Evolutionary conservation across 2,113 vertebrate genomes (phyloP), one percentile per base, ranked within the genome.

Genomic region (Chionomys nivalis): DNA sequence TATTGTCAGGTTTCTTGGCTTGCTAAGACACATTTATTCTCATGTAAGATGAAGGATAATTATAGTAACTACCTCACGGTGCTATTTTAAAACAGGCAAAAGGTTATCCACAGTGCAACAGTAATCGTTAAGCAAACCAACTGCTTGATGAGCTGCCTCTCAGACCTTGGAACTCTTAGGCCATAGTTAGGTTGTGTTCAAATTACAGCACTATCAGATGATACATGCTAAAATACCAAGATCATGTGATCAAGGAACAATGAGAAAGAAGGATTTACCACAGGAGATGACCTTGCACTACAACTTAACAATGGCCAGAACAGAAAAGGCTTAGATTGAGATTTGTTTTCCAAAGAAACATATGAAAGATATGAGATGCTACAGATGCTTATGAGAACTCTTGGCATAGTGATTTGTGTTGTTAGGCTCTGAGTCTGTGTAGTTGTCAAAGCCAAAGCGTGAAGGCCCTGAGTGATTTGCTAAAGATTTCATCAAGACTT

Each of bases 51-150:
- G 76, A 93, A 14, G 23, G 17, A 66, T 61, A 90, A 94, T 31
- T 76, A 4, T 70, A 86, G 47, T 58, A 70, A 86, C 17, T 65
- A 65, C 47, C 73, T 81, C 21, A n/a, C 23, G 26, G 14, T 28
- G 10, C 63, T 81, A 36, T 82, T 93, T 92, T 81, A 77, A 89
- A 95, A 75, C 75, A 79, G 9, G 49, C 9, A 81, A 87, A 36
- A 21, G 3, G 19, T 85, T 36, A 75, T 39, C 42, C 55, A 89
- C 23, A 47, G 58, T 58, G 66, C 13, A 66, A 55, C 1, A 44
- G 36, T 2, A 86, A 91, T 39, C 52, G 31, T 49, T 58, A 39
- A 47, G 70, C 44, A 61, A 93, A 73, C 13, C 10, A 66, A 28
- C n/a, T 65, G 61, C 24, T 89, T 89, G 21, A 21, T 52, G 44